A percentile compares a stretch with the other conserved stretches of the same genome.
Evolutionary conservation across 2,113 vertebrate species (phyloP).

Genomic region (Tautogolabrus adspersus): DNA sequence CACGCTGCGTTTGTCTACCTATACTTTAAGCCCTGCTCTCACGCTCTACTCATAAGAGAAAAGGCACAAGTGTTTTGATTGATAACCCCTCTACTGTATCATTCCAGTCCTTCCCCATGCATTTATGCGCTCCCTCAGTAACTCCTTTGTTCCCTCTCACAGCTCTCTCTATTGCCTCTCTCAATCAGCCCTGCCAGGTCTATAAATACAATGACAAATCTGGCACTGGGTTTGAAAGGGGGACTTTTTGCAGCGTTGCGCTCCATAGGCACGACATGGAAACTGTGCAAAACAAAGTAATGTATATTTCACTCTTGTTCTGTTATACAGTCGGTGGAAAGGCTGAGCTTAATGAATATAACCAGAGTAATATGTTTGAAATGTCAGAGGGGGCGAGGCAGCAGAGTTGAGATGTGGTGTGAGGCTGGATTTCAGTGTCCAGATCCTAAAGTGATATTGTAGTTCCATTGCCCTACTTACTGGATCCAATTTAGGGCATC

Average conservation of each 20-base stretch:
- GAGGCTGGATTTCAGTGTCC: conserved; percentile 52
- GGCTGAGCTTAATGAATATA: conserved; percentile 51
- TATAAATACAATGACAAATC: conserved; percentile 74
- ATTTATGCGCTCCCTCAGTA: conserved; percentile 55
- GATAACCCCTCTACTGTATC: conserved; percentile 62
- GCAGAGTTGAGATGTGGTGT: conserved; percentile 43
- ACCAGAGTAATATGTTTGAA: conserved; percentile 47
- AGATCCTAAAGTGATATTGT: conserved; percentile 69
- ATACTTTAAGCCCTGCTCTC: conserved; percentile 46
- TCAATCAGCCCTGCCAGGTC: conserved; percentile 72
- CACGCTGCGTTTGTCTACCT: conserved; percentile 42
- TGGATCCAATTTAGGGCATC: conserved; percentile 74
- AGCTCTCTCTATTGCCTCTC: conserved; percentile 62
- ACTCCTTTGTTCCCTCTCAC: conserved; percentile 63
- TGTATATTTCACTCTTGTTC: conserved; percentile 30
- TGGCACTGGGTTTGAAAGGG: conserved; percentile 51
- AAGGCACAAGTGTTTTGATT: conserved; percentile 60
- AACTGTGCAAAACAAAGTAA: conserved; percentile 46
- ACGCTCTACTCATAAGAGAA: conserved; percentile 38
- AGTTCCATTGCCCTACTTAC: conserved; percentile 77
- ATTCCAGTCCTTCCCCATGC: conserved; percentile 42
- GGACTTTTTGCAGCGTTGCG: conserved; percentile 21
- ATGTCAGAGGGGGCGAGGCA: conserved; percentile 35
- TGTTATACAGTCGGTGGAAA: not conserved
- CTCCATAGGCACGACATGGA: conserved; percentile 27